Percentiles rank a stretch among this genome's conserved stretches.
Conservation (phyloP, 2,797 vertebrate genomes). For the Pipistrellus pygmaeus region DNA sequence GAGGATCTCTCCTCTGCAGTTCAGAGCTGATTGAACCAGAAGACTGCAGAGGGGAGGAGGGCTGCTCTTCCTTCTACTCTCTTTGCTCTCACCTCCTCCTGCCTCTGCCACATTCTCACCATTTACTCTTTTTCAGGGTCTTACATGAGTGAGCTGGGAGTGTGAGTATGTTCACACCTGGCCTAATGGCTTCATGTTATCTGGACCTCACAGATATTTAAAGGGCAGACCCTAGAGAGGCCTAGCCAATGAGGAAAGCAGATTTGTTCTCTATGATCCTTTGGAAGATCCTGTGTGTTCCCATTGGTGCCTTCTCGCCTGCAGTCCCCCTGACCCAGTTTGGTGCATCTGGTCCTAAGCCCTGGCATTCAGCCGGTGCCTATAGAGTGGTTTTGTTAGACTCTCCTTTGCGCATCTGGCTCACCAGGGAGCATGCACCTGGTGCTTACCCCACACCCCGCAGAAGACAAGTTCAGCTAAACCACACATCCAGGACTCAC, state of each 20-base stretch:
- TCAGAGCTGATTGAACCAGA: neutral
- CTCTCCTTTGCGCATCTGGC: neutral
- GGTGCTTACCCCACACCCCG: neutral
- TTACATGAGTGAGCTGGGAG: neutral
- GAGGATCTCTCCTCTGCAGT: neutral
- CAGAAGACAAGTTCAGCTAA: neutral
- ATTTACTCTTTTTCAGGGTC: neutral
- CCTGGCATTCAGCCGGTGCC: neutral
- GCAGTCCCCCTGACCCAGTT: neutral
- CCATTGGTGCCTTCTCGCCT: neutral
- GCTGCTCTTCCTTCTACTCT: neutral
- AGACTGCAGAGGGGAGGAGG: accelerated
- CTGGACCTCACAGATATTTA: neutral
- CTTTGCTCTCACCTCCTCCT: neutral
- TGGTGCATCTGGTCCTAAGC: too few species aligned
- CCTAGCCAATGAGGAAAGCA: too few species aligned
- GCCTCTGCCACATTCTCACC: accelerated
- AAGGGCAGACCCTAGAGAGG: neutral
- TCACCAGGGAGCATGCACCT: neutral
- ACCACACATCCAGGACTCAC: neutral
- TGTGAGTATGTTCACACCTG: neutral
- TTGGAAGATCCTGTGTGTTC: neutral
- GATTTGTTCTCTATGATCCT: neutral
- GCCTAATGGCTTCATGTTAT: neutral
- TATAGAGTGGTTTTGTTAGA: neutral